Percentiles rank a stretch among this genome's conserved stretches.
phyloP scores from a whole-genome alignment of 1,140 invertebrate genomes.

The Eriosoma lanigerum region DNA sequence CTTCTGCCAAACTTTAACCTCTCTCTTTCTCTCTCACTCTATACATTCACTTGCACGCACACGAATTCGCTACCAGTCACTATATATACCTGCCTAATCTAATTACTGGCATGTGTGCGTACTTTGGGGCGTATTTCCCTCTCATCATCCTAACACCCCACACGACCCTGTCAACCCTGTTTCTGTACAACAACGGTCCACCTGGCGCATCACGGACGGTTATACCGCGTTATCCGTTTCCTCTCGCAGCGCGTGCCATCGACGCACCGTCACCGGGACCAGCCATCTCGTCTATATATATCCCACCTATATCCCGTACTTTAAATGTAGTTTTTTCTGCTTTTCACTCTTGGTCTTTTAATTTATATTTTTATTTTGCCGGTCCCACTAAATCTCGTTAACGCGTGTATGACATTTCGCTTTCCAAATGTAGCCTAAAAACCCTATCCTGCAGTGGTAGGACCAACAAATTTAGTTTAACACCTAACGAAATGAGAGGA shows the following conservation, averaged over 20 bases:
- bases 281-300: neutral
- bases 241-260: neutral
- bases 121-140: constrained; percentile 28
- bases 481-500: too few species aligned
- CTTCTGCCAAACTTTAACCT: constrained; percentile 51
- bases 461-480: too few species aligned
- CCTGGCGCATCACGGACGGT: constrained; percentile 8
- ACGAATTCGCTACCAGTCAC: neutral
- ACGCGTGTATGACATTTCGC: constrained; percentile 19
- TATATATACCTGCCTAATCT: constrained; percentile 40
- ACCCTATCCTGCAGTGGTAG: too few species aligned
- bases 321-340: neutral
- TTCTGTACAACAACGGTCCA: neutral
- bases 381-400: constrained; percentile 34
- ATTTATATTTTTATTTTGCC: neutral
- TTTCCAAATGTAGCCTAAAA: too few species aligned
- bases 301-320: neutral
- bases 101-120: constrained; percentile 35
- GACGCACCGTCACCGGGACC: too few species aligned
- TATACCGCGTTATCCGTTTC: neutral
- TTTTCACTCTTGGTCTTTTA: neutral
- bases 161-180: neutral
- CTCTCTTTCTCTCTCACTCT: neutral
- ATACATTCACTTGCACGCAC: neutral
- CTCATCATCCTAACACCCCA: neutral